Conservation (phyloP, 2,888 invertebrate species). For the Chouioia cunea region DNA sequence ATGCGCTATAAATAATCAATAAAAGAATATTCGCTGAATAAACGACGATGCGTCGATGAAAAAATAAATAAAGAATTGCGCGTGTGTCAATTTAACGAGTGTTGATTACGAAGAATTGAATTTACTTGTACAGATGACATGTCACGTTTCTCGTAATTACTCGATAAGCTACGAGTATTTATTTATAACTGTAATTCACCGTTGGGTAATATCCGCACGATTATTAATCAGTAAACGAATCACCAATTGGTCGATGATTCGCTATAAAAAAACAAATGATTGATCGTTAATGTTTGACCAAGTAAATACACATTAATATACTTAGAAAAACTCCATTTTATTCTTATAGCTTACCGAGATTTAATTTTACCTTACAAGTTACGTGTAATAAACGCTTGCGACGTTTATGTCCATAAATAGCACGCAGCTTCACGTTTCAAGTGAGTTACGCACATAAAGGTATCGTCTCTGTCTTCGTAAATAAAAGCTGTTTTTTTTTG, state of each 20-base stretch:
- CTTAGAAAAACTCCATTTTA: conserved; percentile 39
- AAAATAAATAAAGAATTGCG: conserved; percentile 18
- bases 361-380: conserved; percentile 21
- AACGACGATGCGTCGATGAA: not conserved
- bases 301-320: conserved; percentile 9
- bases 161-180: conserved; percentile 6
- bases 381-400: conserved; percentile 24
- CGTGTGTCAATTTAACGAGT: not conserved
- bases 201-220: not conserved
- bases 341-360: conserved; percentile 30
- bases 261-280: conserved; percentile 6
- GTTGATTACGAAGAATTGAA: conserved; percentile 24
- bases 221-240: not conserved
- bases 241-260: not conserved
- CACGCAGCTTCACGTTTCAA: conserved; percentile 16
- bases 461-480: conserved; percentile 7
- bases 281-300: not conserved
- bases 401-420: conserved; percentile 26
- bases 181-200: conserved; percentile 4
- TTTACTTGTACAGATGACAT: conserved; percentile 5
- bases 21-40: conserved; percentile 5
- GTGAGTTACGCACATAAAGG: conserved; percentile 21
- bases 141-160: not conserved
- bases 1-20: too few species aligned
- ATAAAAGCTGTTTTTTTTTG: conserved; percentile 13